Percentiles rank a stretch among this genome's conserved stretches.
Conservation (phyloP, 2,888 invertebrate genomes). For the Schrankia costaestrigalis region DNA sequence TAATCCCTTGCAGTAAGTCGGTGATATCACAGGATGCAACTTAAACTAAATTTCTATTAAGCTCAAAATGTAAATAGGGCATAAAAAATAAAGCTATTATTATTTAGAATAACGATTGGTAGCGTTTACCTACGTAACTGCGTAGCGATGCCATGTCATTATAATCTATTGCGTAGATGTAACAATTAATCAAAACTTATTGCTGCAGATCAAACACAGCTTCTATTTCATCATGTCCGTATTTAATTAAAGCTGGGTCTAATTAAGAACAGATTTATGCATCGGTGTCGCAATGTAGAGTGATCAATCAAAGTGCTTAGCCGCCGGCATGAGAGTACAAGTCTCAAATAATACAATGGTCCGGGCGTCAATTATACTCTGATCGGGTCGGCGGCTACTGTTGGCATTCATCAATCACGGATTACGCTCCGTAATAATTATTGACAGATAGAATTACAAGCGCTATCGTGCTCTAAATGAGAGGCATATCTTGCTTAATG, state of each 20-base stretch:
- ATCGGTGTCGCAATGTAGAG: constrained; percentile 42
- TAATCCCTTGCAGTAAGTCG: too few relatives aligned
- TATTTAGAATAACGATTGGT: constrained; percentile 11
- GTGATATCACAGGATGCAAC: too few relatives aligned
- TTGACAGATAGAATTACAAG: constrained; percentile 61
- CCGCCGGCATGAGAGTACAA: constrained; percentile 13
- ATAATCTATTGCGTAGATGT: constrained; percentile 26
- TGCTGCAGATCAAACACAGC: constrained; percentile 42
- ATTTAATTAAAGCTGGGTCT: constrained; percentile 60
- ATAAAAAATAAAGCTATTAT: too few relatives aligned
- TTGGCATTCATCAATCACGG: constrained; percentile 68
- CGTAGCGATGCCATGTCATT: constrained; percentile 31
- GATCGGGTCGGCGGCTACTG: constrained; percentile 57
- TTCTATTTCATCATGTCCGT: constrained; percentile 51
- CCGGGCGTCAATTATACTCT: constrained; percentile 58
- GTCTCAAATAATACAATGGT: constrained; percentile 47
- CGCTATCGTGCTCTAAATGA: constrained; percentile 45
- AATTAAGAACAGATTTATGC: constrained; percentile 59
- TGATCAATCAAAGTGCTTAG: constrained; percentile 53
- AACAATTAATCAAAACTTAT: constrained; percentile 45
- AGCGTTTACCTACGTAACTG: constrained; percentile 15
- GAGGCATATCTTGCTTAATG: constrained; percentile 44
- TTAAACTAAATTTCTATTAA: too few relatives aligned
- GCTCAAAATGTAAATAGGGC: too few relatives aligned
- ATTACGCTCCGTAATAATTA: constrained; percentile 68